Base-by-base conservation (phyloP, 1,140 invertebrate species). In the Diplogasteroides magnus region DNA sequence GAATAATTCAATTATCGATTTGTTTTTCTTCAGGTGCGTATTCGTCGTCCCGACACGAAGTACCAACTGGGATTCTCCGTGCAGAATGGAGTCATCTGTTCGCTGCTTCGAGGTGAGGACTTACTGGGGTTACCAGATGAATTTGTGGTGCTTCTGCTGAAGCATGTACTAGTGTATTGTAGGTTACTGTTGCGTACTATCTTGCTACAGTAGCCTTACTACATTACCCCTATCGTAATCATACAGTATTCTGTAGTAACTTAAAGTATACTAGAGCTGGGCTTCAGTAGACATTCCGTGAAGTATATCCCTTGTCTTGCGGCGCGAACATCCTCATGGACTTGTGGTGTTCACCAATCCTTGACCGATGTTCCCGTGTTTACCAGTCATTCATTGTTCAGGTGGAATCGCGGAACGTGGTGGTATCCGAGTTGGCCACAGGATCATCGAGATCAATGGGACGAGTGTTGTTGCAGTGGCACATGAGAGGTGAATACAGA, bases 11-110 rank as follows among this genome's bases (percentile, higher is more conserved):
- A 48, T 6, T 11, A 48, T 48, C 37, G 37, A 11, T 48, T 48
- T 19, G 19, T 6, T 48, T 48, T 48, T 48, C 6, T 19, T 48
- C 37, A 48, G 37, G 37, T 48, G 6, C 93, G 97, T 86, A 98
- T 99, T 76, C 97, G 97, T 85, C 86, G 97, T 83, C 97, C 97
- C 0, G 94, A 99, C 85, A 97, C 95, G 28, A 98, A 98, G 86
- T 98, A 98, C 86, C 97, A 98, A 84, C 87, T 99, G 69, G 97
- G 97, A 31, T 99, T 99, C 85, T 97, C 94, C 87, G 97, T 99
- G 77, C 97, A 99, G 86, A 98, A 99, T 85, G 97, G 97, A 80
- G 95, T 98, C 83, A 93, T 95, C 85, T 89, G 91, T 89, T 73
- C 64, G 0, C 26, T 72, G 3, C 31, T 71, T 11, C 27, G 69